Conservation (phyloP, 2,888 invertebrate species). For the Cephonodes hylas region DNA sequence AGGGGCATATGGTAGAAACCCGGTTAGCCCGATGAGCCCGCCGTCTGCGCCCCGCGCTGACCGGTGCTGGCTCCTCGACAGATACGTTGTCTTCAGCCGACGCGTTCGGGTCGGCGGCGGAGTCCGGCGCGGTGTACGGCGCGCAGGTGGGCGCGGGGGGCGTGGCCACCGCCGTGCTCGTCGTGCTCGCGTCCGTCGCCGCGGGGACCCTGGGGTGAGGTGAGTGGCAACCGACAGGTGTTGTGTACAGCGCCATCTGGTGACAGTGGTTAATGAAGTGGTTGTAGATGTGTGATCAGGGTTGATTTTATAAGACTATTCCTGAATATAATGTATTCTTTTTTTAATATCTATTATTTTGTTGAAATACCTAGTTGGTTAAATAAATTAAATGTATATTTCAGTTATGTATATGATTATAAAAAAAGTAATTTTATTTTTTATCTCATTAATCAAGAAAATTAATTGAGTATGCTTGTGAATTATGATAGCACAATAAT, state of each 20-base stretch:
- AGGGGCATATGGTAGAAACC: no score
- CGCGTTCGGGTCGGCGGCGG: conserved; percentile 51
- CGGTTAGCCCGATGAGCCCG: conserved; percentile 43
- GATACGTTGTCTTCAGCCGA: conserved; percentile 69
- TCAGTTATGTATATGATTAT: no score
- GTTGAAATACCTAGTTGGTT: no score
- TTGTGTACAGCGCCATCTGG: background rate
- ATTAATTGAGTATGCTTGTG: no score
- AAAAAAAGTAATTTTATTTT: no score
- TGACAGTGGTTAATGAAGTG: background rate
- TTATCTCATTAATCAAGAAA: no score
- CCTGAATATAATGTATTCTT: no score
- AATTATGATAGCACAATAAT: no score
- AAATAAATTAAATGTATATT: no score
- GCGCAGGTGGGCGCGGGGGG: conserved; percentile 80
- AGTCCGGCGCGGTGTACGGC: conserved; percentile 48
- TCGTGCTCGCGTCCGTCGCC: conserved; percentile 83
- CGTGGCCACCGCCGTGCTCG: conserved; percentile 83
- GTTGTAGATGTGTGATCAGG: background rate
- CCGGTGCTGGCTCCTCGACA: conserved; percentile 55
- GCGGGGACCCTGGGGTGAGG: conserved; percentile 90
- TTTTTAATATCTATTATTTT: no score
- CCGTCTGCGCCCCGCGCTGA: conserved; percentile 46
- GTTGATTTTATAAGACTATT: no score
- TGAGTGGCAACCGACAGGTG: conserved; percentile 60